Evolutionary conservation across 2,888 invertebrate species (phyloP).

Genomic region (Chironomus tentans): DNA sequence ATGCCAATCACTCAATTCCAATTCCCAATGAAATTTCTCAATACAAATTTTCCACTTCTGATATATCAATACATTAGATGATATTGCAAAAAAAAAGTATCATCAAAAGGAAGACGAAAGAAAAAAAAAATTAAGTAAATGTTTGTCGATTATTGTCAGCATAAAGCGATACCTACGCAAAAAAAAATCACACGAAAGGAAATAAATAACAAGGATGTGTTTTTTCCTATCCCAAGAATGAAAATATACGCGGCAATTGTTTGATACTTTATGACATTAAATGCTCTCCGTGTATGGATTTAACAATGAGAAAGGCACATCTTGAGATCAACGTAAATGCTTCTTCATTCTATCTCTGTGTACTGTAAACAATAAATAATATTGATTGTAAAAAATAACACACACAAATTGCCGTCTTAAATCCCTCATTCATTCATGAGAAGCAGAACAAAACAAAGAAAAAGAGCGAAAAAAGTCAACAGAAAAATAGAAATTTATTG

Average conservation of each 20-base stretch:
- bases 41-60: background rate
- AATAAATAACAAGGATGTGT: no score
- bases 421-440: conserved; percentile 9
- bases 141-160: background rate
- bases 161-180: no score
- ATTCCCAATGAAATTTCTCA: no score
- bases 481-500: conserved; percentile 24
- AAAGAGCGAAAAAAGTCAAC: background rate
- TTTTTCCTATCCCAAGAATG: no score
- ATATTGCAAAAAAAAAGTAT: background rate
- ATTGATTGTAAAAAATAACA: conserved; percentile 25
- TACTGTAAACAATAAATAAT: conserved; percentile 22
- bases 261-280: background rate
- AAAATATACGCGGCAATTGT: background rate
- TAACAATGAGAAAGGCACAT: background rate
- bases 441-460: background rate
- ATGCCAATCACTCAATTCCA: no score
- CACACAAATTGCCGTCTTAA: background rate
- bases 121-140: background rate
- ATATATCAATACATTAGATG: background rate
- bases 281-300: background rate
- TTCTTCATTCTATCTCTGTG: background rate
- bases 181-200: no score
- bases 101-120: no score
- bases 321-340: no score